Percentiles rank a stretch among this genome's conserved stretches.
These are phyloP conservation scores for Puntigrus tetrazona DNA, from an alignment of 2,113 vertebrate genomes.

Conservation along the genomic window DNA sequence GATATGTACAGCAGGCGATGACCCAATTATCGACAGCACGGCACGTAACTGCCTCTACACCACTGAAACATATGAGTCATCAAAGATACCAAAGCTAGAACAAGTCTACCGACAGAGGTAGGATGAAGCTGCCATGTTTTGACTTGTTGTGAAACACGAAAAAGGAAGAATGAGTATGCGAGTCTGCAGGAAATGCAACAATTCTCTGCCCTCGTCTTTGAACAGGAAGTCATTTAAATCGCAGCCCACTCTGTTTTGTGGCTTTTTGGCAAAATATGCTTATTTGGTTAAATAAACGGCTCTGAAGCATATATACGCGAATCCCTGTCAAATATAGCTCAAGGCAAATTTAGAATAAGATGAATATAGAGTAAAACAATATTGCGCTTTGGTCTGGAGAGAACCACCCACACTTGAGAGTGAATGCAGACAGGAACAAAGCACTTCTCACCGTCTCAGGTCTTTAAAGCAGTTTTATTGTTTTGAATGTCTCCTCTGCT, in stretches of 20 bases:
- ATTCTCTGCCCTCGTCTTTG: constrained; percentile 33
- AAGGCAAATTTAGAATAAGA: constrained; percentile 51
- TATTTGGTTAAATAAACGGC: constrained; percentile 57
- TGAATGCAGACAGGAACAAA: background rate
- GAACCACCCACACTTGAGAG: background rate
- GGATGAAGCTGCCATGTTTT: background rate
- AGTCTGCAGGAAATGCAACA: constrained; percentile 55
- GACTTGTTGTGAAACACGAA: background rate
- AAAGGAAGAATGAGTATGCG: constrained; percentile 19
- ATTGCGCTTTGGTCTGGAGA: background rate
- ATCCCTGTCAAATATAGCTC: constrained; percentile 61
- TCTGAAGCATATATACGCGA: constrained; percentile 66
- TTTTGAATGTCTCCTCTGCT: too few species aligned
- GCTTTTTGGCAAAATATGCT: constrained; percentile 61
- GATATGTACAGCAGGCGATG: background rate
- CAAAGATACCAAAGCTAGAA: background rate
- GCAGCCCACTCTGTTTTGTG: constrained; percentile 47
- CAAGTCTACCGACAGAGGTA: background rate
- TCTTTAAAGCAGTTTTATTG: background rate
- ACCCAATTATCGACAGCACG: background rate
- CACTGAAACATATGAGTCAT: background rate
- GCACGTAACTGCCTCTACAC: background rate
- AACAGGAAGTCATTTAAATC: constrained; percentile 54
- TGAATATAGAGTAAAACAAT: constrained; percentile 52
- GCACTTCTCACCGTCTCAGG: background rate